A percentile compares a stretch with the other conserved stretches of the same genome.
These are phyloP conservation scores for Campoletis raptor DNA, from an alignment of 2,888 invertebrate species.

Conservation along the genomic window DNA sequence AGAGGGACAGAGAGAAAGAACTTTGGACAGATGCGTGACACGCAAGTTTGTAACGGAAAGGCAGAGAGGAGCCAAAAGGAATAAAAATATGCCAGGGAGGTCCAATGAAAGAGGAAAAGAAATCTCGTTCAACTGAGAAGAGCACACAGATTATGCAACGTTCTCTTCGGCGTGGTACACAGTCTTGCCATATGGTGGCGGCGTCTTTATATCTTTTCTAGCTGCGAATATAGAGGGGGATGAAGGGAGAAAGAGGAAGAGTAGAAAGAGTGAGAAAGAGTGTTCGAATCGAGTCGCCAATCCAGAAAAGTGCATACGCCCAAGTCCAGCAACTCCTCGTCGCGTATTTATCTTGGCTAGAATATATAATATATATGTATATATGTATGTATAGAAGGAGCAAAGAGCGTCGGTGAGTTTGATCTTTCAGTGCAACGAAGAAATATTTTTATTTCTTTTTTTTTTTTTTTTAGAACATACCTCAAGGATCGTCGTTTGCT, in stretches of 20 bases:
- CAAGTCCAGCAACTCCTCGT: constrained; percentile 47
- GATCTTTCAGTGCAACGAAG: constrained; percentile 40
- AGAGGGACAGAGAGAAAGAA: constrained; percentile 46
- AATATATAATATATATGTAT: constrained; percentile 14
- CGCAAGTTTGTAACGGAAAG: constrained; percentile 69
- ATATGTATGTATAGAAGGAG: constrained; percentile 15
- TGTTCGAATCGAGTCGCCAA: constrained; percentile 67
- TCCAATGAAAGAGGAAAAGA: constrained; percentile 46
- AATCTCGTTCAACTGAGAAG: constrained; percentile 59
- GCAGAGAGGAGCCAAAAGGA: constrained; percentile 43
- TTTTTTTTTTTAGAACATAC: constrained; percentile 12
- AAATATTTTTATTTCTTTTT: constrained; percentile 23
- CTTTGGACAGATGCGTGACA: constrained; percentile 81
- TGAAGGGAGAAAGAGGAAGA: neutral
- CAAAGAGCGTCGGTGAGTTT: constrained; percentile 50
- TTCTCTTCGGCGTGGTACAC: constrained; percentile 59
- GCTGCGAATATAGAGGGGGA: constrained; percentile 69
- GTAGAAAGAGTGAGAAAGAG: constrained; percentile 6
- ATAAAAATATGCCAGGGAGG: constrained; percentile 47
- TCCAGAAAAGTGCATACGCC: constrained; percentile 67
- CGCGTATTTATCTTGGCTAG: constrained; percentile 55
- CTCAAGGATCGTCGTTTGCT: constrained; percentile 29
- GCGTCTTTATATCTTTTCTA: constrained; percentile 80
- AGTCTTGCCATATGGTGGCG: constrained; percentile 80
- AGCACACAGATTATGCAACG: constrained; percentile 80